These are phyloP conservation scores for Polyommatus iphigenia DNA, from an alignment of 2,888 invertebrate genomes.

Conservation along the genomic window DNA sequence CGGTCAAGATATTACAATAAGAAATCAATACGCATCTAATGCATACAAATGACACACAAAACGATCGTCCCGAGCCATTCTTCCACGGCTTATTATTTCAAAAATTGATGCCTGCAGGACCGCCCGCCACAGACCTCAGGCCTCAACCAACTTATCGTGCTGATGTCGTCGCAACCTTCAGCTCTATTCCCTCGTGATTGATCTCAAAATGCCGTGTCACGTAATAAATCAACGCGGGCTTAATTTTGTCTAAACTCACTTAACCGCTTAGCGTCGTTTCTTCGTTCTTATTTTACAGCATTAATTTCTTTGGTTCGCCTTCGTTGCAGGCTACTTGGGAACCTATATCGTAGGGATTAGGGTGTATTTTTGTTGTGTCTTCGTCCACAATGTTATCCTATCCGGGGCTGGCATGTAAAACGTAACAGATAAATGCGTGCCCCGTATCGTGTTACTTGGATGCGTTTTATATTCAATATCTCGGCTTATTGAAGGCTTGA, in stretches of 20 bases:
- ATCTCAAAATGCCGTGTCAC: constrained; percentile 31
- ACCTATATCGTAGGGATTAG: constrained; percentile 44
- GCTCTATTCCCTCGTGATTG: constrained; percentile 21
- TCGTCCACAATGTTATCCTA: constrained; percentile 60
- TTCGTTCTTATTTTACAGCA: constrained; percentile 64
- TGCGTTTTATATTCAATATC: constrained; percentile 52
- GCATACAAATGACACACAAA: constrained; percentile 19
- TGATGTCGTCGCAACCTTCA: not conserved
- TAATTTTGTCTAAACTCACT: constrained; percentile 39
- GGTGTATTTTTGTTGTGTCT: constrained; percentile 43
- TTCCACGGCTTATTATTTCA: constrained; percentile 32
- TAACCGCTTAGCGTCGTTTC: constrained; percentile 58
- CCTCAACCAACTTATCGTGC: not conserved
- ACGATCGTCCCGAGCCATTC: constrained; percentile 29
- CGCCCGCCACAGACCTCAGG: constrained; percentile 58
- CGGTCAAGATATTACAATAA: constrained; percentile 12
- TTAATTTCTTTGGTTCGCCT: constrained; percentile 49
- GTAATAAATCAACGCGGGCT: not conserved
- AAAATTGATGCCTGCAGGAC: constrained; percentile 46
- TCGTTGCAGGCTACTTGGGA: constrained; percentile 43
- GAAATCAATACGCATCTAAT: constrained; percentile 14
- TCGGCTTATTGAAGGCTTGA: constrained; percentile 24
- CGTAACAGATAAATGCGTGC: constrained; percentile 72
- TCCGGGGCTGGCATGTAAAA: constrained; percentile 68
- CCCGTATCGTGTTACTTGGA: constrained; percentile 66